These are phyloP conservation scores for Diploscapter pachys DNA, from an alignment of 1,140 invertebrate species.

Conservation along the genomic window DNA sequence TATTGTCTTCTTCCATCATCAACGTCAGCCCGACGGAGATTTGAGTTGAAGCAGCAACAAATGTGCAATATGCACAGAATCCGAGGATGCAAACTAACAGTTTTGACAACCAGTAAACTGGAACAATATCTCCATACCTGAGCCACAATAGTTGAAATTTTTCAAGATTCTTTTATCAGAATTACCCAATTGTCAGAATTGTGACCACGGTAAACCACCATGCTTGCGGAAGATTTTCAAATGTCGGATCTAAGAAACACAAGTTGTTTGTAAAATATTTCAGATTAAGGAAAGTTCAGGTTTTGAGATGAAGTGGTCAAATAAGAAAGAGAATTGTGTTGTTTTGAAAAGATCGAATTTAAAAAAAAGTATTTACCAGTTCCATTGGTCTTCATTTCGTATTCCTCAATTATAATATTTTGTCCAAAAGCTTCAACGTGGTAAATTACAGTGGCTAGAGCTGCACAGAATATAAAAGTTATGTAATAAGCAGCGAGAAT, in stretches of 20 bases:
- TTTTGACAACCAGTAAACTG: slow-evolving; percentile 40
- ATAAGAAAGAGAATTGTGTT: background rate
- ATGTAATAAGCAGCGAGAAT: slow-evolving; percentile 46
- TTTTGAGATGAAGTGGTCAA: background rate
- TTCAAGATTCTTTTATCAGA: background rate
- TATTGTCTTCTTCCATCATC: slow-evolving; percentile 46
- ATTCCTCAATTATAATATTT: slow-evolving; percentile 5
- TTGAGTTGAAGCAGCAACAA: slow-evolving; percentile 42
- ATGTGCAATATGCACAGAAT: slow-evolving; percentile 44
- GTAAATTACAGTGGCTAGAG: slow-evolving; percentile 39
- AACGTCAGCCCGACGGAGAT: slow-evolving; percentile 46
- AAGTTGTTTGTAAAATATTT: background rate
- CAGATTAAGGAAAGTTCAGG: background rate
- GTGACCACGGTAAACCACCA: slow-evolving; percentile 47
- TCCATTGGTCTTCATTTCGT: background rate
- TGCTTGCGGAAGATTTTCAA: slow-evolving; percentile 25
- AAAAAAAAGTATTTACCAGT: background rate
- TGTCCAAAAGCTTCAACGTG: slow-evolving; percentile 18
- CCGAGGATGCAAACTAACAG: slow-evolving; percentile 40
- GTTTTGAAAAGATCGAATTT: background rate
- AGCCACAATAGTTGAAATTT: background rate
- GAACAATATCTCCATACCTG: slow-evolving; percentile 48
- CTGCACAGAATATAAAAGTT: slow-evolving; percentile 42
- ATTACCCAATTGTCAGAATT: slow-evolving; percentile 33
- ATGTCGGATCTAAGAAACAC: slow-evolving; percentile 11